Conservation (phyloP, 2,113 vertebrate genomes). For the Pheucticus melanocephalus region DNA sequence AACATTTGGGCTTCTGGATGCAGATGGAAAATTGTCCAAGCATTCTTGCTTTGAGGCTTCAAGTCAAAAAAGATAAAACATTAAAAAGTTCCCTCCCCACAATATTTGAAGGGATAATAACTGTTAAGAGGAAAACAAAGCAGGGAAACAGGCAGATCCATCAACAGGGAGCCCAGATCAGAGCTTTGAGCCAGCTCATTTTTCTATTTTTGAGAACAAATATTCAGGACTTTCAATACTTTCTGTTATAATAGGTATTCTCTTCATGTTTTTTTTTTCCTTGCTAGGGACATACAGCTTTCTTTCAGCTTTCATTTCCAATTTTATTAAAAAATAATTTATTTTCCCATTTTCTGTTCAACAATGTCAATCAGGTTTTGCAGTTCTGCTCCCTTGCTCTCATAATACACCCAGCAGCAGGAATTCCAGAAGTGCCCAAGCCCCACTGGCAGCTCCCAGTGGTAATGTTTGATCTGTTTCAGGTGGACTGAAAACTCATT, state of each 20-base stretch:
- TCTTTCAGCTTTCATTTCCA: slow-evolving; percentile 13
- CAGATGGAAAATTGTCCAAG: not conserved
- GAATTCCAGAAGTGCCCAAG: not conserved
- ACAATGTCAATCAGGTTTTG: not conserved
- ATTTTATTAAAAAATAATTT: not conserved
- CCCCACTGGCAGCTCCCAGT: not conserved
- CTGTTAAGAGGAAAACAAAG: slow-evolving; percentile 2
- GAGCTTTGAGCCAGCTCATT: not conserved
- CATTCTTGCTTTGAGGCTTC: not conserved
- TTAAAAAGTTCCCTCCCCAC: accelerated
- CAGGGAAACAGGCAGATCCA: not conserved
- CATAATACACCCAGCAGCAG: not conserved
- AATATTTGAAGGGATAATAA: not conserved
- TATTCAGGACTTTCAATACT: not conserved
- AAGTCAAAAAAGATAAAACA: not conserved
- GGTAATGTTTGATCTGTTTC: not conserved
- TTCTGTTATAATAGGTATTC: not conserved
- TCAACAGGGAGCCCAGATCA: not conserved
- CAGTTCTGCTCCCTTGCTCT: not conserved
- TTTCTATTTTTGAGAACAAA: slow-evolving; percentile 18
- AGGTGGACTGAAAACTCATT: not conserved
- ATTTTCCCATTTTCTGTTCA: not conserved
- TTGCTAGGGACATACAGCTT: not conserved
- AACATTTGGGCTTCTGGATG: not conserved
- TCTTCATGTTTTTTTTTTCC: not conserved